A percentile compares a stretch with the other conserved stretches of the same genome.
These are phyloP conservation scores for Synanthedon formicaeformis DNA, from an alignment of 2,888 invertebrate genomes.

Conservation along the genomic window DNA sequence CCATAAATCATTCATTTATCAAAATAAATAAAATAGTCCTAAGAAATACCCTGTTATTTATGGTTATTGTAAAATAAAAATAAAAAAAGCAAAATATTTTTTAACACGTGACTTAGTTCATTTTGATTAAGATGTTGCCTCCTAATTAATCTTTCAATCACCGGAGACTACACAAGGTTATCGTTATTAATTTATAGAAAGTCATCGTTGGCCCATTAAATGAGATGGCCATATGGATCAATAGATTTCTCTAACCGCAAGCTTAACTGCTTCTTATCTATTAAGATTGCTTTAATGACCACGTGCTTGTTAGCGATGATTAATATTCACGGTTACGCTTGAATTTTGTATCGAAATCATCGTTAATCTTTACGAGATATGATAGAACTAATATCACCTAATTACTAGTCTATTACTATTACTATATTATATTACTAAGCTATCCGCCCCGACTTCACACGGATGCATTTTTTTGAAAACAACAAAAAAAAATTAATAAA, in stretches of 20 bases:
- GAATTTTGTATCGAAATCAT: slow-evolving; percentile 38
- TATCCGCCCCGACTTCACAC: too few relatives aligned
- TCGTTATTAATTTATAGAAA: slow-evolving; percentile 70
- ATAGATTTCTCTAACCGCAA: slow-evolving; percentile 32
- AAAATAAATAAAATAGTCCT: too few relatives aligned
- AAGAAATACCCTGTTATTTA: too few relatives aligned
- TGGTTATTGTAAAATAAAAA: too few relatives aligned
- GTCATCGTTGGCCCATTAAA: slow-evolving; percentile 64
- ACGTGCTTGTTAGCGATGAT: slow-evolving; percentile 63
- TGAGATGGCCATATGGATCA: slow-evolving; percentile 61
- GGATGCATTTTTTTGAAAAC: too few relatives aligned
- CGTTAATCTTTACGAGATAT: slow-evolving; percentile 39
- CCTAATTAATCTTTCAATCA: slow-evolving; percentile 62
- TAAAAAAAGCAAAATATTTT: too few relatives aligned
- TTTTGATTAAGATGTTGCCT: slow-evolving; percentile 49
- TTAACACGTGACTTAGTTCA: slow-evolving; percentile 25
- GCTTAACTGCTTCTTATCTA: slow-evolving; percentile 37
- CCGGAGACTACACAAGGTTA: slow-evolving; percentile 38
- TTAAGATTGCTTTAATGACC: slow-evolving; percentile 60
- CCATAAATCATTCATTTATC: too few relatives aligned
- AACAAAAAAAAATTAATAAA: too few relatives aligned
- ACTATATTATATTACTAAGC: too few relatives aligned
- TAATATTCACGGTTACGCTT: slow-evolving; percentile 51
- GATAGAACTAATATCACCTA: slow-evolving; percentile 49
- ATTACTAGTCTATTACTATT: too few relatives aligned